These are phyloP conservation scores for Strigamia crassipes DNA, from an alignment of 2,888 invertebrate genomes.

Conservation along the genomic window DNA sequence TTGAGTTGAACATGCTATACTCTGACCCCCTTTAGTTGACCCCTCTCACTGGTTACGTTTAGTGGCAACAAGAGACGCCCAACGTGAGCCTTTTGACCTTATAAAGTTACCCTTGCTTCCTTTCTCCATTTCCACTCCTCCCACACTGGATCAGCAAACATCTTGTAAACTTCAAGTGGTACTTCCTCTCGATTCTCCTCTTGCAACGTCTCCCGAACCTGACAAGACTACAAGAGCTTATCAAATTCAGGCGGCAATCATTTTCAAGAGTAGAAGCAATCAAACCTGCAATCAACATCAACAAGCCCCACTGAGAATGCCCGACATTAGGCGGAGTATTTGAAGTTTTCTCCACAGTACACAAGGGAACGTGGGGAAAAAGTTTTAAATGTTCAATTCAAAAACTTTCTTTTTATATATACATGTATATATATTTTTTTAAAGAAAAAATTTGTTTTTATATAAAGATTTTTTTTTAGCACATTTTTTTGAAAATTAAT, in stretches of 20 bases:
- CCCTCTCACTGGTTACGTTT: slow-evolving; percentile 38
- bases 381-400: background rate
- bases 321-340: slow-evolving; percentile 3
- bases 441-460: background rate
- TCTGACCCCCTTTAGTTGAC: slow-evolving; percentile 34
- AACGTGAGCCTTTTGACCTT: slow-evolving; percentile 34
- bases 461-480: background rate
- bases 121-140: slow-evolving; percentile 42
- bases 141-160: slow-evolving; percentile 28
- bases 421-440: background rate
- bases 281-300: slow-evolving; percentile 40
- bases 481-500: too few relatives aligned
- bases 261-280: slow-evolving; percentile 27
- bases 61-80: slow-evolving; percentile 42
- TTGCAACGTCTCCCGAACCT: slow-evolving; percentile 4
- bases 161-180: slow-evolving; percentile 38
- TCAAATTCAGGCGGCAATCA: slow-evolving; percentile 42
- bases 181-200: slow-evolving; percentile 29
- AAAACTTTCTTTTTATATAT: background rate
- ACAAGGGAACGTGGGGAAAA: background rate
- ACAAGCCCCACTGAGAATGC: slow-evolving; percentile 24
- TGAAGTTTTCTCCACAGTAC: background rate
- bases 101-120: slow-evolving; percentile 40
- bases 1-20: slow-evolving; percentile 29
- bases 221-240: slow-evolving; percentile 40